phyloP scores from a whole-genome alignment of 2,797 vertebrate genomes.

The Scolopax rusticola region DNA sequence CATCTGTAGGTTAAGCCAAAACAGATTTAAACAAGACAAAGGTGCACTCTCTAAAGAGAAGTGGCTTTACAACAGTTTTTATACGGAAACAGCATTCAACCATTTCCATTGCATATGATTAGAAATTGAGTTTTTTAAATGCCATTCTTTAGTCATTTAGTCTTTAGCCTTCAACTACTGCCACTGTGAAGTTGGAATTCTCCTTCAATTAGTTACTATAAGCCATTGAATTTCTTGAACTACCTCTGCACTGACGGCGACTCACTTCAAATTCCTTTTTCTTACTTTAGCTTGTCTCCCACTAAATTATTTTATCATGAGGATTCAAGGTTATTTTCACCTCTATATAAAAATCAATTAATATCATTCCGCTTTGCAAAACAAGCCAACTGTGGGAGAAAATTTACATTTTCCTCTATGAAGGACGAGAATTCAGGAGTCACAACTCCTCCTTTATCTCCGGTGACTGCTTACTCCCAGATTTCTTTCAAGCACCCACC shows the following conservation, averaged over 20 bases:
- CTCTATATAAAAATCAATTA: background rate
- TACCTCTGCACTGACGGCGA: background rate
- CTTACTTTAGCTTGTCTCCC: background rate
- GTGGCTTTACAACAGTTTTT: background rate
- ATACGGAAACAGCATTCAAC: background rate
- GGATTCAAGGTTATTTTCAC: background rate
- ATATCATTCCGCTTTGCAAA: background rate
- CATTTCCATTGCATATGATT: background rate
- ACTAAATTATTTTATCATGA: background rate
- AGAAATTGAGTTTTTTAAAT: background rate
- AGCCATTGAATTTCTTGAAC: background rate
- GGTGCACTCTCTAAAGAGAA: background rate
- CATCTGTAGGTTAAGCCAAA: conserved; percentile 40
- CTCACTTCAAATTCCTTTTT: background rate
- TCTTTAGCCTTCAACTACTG: background rate
- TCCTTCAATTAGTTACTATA: background rate
- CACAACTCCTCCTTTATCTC: background rate
- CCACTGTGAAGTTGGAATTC: background rate
- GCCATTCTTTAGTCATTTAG: background rate
- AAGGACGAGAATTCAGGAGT: background rate
- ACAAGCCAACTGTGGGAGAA: background rate
- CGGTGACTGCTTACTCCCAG: background rate
- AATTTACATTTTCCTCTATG: background rate
- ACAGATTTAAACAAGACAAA: conserved; percentile 20
- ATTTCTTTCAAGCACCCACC: background rate